phyloP scores from a whole-genome alignment of 2,888 invertebrate genomes.

The Apocheima hispidaria region DNA sequence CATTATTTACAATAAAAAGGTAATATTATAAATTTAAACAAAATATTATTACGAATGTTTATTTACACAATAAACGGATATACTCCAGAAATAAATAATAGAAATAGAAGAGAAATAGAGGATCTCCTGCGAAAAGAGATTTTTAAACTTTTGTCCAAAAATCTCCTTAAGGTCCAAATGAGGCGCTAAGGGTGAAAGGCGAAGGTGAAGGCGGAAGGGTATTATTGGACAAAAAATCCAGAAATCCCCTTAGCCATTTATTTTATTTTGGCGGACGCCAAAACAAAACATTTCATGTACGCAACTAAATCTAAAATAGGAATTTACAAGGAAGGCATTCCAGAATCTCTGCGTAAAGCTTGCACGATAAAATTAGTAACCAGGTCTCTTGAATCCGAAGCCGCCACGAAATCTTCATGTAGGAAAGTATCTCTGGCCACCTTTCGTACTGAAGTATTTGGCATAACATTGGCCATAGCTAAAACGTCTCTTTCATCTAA shows the following conservation, averaged over 20 bases:
- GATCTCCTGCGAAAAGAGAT: no score
- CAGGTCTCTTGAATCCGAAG: slow-evolving; percentile 62
- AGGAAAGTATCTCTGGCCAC: slow-evolving; percentile 60
- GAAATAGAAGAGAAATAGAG: no score
- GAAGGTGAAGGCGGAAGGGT: no score
- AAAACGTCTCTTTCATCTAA: slow-evolving; percentile 65
- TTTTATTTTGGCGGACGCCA: no score
- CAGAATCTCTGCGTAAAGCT: slow-evolving; percentile 42
- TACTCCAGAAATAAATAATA: no score
- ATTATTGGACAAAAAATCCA: no score
- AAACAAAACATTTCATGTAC: no score
- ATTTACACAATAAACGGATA: background rate
- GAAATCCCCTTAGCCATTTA: no score
- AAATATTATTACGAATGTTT: background rate
- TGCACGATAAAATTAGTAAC: slow-evolving; percentile 66
- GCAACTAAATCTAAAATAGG: no score
- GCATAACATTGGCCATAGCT: slow-evolving; percentile 65
- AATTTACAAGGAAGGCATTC: slow-evolving; percentile 9
- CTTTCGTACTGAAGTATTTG: slow-evolving; percentile 58
- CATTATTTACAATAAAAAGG: slow-evolving; percentile 4
- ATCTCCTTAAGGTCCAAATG: no score
- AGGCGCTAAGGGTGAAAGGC: no score
- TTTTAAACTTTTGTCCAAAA: no score
- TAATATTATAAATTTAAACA: background rate
- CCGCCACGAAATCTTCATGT: slow-evolving; percentile 62